phyloP scores from a whole-genome alignment of 2,797 vertebrate species.

The Darevskia nairensis region DNA sequence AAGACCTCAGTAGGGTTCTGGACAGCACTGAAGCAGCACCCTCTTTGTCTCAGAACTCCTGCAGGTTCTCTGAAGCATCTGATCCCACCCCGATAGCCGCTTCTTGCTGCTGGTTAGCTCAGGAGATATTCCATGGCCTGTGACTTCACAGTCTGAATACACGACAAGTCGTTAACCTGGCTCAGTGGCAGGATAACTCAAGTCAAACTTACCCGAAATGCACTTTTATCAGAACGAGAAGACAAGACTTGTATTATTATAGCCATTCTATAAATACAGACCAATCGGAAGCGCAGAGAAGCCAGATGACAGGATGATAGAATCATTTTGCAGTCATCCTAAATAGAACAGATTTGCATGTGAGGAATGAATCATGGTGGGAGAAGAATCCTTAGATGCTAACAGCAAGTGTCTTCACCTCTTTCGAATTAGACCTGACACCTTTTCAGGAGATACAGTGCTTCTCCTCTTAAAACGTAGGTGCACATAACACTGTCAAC shows the following conservation, averaged over 20 bases:
- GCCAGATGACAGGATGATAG: conserved; percentile 48
- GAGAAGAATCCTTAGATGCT: conserved; percentile 52
- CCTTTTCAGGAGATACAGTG: neutral
- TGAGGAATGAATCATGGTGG: conserved; percentile 53
- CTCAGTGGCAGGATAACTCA: neutral
- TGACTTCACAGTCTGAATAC: neutral
- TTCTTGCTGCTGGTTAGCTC: neutral
- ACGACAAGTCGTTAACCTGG: neutral
- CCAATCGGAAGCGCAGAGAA: conserved; percentile 33
- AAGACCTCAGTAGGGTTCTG: neutral
- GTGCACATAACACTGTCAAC: neutral
- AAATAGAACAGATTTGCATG: conserved; percentile 50
- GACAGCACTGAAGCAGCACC: neutral
- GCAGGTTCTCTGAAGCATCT: neutral
- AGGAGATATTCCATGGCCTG: neutral
- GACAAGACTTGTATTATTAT: conserved; percentile 23
- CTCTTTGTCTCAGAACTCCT: neutral
- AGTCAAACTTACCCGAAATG: neutral
- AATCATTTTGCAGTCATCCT: conserved; percentile 36
- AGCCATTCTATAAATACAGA: conserved; percentile 44
- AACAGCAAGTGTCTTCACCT: conserved; percentile 43
- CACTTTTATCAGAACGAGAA: neutral
- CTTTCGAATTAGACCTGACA: conserved; percentile 15
- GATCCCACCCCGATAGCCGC: neutral
- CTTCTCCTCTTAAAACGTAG: conserved; percentile 28